Evolutionary conservation across 2,797 vertebrate genomes (phyloP).

Genomic region (Hafferia zeledoni): DNA sequence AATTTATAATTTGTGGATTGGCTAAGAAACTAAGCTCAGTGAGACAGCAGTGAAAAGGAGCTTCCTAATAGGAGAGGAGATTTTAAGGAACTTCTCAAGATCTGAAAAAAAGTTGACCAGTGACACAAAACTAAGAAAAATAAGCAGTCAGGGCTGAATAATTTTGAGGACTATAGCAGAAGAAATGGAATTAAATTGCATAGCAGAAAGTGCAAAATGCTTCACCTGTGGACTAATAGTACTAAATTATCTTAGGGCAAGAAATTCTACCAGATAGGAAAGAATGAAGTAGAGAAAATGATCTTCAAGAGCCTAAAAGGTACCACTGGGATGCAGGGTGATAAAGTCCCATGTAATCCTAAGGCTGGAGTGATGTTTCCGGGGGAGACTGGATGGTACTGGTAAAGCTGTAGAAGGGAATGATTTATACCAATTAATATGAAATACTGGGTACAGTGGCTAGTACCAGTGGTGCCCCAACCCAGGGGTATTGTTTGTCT

Average conservation of each 20-base stretch:
- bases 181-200: slow-evolving; percentile 33
- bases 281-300: slow-evolving; percentile 6
- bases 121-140: not conserved
- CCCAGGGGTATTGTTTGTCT: not conserved
- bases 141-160: not conserved
- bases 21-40: not conserved
- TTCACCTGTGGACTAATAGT: not conserved
- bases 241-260: not conserved
- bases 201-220: slow-evolving; percentile 9
- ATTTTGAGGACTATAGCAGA: not conserved
- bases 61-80: not conserved
- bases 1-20: not conserved
- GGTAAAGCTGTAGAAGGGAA: not conserved
- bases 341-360: not conserved
- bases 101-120: not conserved
- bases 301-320: slow-evolving; percentile 1
- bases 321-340: not conserved
- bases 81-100: not conserved
- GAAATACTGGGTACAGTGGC: not conserved
- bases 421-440: not conserved
- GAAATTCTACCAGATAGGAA: not conserved
- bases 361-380: not conserved
- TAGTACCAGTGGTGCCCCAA: not conserved
- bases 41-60: not conserved
- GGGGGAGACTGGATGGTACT: not conserved